A percentile compares a stretch with the other conserved stretches of the same genome.
phyloP scores from a whole-genome alignment of 2,113 vertebrate genomes.

The Pygoscelis adeliae region DNA sequence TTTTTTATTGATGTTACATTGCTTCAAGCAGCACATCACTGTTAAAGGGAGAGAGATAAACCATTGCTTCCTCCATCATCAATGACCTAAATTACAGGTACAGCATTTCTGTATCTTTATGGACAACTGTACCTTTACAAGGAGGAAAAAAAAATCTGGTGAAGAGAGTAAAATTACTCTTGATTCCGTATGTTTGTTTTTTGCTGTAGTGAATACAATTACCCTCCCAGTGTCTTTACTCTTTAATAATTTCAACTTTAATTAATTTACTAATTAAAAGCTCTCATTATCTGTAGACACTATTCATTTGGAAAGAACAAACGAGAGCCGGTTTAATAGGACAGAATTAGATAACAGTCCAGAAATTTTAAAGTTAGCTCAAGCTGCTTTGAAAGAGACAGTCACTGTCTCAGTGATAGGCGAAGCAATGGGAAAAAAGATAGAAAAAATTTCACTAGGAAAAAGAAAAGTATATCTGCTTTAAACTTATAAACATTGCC shows the following conservation, averaged over 20 bases:
- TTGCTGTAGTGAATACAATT: not conserved
- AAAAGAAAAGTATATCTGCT: not conserved
- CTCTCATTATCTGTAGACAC: not conserved
- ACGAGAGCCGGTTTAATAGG: not conserved
- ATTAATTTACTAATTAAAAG: conserved; percentile 1
- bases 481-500: not conserved
- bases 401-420: not conserved
- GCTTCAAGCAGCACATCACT: not conserved
- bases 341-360: not conserved
- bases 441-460: not conserved
- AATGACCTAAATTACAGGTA: not conserved
- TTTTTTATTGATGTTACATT: not conserved
- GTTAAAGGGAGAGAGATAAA: not conserved
- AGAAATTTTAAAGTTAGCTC: not conserved
- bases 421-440: not conserved
- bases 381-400: not conserved
- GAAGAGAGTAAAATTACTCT: not conserved
- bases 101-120: not conserved
- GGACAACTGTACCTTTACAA: not conserved
- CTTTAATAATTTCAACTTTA: not conserved
- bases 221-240: not conserved
- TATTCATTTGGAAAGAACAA: conserved; percentile 13
- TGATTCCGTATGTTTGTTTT: not conserved
- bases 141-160: not conserved
- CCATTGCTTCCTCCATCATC: not conserved